Evolutionary conservation across 2,888 invertebrate genomes (phyloP), one percentile per base, ranked within the genome.

Genomic region (Osmoderma eremita): DNA sequence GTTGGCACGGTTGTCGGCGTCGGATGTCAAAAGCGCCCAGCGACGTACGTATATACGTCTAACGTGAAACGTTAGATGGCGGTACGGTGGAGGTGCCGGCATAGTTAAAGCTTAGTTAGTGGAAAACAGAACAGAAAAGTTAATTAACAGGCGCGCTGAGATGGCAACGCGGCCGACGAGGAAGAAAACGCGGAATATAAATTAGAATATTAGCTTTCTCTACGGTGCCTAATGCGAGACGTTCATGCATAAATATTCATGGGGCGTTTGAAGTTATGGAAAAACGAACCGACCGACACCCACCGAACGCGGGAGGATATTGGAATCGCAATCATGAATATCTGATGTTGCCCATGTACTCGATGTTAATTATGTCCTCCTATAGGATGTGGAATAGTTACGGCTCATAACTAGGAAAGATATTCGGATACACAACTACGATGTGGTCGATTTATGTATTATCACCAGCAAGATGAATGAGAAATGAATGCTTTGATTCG

Each of bases 131-230:
- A 58, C 58, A 58, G 58, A 58, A 58, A 58, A 58, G 58, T 58
- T 58, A 58, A 58, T 58, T 58, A 58, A 58, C 58, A 45, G 45
- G 17, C 58, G 58, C 58, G 42, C 20, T 58, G 58, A 58, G 58
- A 45, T 45, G 54, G 38, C 48, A 20, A 39, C 53, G 48, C 49
- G 15, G 45, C 62, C 48, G 22, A 10, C 58, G 24, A 5, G 10
- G 58, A 58, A 65, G 65, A 48, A 65, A 65, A 42, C 58, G 50
- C 63, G 58, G 67, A 68, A 68, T 68, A 68, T 68, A 68, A 68
- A 68, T 68, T 68, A 68, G 68, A 56, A 68, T 68, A 68, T 68
- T 68, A 68, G 64, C 68, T 58, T 48, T 48, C 56, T 65, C 65
- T 58, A 24, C 30, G 42, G 58, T 58, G 45, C 45, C 45, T 58